phyloP scores from a whole-genome alignment of 2,113 vertebrate genomes.

The Benitochromis conjunctus region DNA sequence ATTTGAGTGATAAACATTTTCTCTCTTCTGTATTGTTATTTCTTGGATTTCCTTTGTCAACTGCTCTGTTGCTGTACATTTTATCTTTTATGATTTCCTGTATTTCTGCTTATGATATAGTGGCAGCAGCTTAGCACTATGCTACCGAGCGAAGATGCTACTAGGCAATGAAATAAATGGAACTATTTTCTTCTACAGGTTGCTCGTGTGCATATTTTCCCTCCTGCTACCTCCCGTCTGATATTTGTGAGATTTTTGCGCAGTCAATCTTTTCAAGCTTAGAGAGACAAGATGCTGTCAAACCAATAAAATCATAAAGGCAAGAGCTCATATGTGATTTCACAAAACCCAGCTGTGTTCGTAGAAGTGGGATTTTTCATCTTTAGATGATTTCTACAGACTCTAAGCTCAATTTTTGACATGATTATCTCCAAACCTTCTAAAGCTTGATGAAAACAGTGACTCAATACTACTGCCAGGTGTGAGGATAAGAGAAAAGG shows the following conservation, averaged over 20 bases:
- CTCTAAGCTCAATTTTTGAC: not conserved
- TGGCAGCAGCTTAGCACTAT: conserved; percentile 19
- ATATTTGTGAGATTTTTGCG: not conserved
- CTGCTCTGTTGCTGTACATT: not conserved
- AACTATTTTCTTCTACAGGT: conserved; percentile 32
- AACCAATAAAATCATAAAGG: not conserved
- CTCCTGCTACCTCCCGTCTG: not conserved
- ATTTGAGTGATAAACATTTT: not conserved
- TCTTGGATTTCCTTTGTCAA: not conserved
- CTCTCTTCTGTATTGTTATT: not conserved
- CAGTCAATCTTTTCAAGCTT: not conserved
- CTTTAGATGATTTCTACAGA: not conserved
- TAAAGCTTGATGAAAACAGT: not conserved
- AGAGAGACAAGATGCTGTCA: not conserved
- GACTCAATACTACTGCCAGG: not conserved
- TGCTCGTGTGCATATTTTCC: not conserved
- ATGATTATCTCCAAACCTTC: not conserved
- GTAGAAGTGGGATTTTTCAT: not conserved
- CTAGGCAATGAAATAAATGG: conserved; percentile 47
- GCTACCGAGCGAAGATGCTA: not conserved
- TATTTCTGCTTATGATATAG: not conserved
- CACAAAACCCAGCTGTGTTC: not conserved
- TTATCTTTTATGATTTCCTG: not conserved
- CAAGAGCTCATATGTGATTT: not conserved
- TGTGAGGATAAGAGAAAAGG: not conserved